A percentile compares a stretch with the other conserved stretches of the same genome.
phyloP scores from a whole-genome alignment of 2,888 invertebrate species.

The Diarsia brunnea region DNA sequence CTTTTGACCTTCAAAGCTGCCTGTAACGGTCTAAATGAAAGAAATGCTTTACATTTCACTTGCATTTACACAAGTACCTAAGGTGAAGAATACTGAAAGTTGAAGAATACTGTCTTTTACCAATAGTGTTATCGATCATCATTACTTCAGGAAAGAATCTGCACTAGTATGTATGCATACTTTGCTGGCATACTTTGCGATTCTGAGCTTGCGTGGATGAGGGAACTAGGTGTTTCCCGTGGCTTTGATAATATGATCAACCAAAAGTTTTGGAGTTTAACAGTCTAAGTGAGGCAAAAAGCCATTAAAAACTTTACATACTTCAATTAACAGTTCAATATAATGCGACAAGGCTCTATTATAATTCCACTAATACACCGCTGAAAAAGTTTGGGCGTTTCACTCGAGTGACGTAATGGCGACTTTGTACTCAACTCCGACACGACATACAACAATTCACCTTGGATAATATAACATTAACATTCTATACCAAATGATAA shows the following conservation, averaged over 20 bases:
- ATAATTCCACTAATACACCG: slow-evolving; percentile 49
- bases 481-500: slow-evolving; percentile 51
- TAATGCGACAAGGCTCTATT: slow-evolving; percentile 29
- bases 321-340: slow-evolving; percentile 25
- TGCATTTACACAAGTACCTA: background rate
- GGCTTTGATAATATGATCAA: background rate
- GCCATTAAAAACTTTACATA: slow-evolving; percentile 1
- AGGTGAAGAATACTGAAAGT: too few relatives aligned
- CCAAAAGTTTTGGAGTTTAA: background rate
- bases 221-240: background rate
- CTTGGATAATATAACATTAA: slow-evolving; percentile 57
- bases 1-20: too few relatives aligned
- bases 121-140: background rate
- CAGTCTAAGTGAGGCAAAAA: background rate
- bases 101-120: background rate
- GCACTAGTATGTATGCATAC: background rate
- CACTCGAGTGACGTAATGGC: slow-evolving; percentile 59
- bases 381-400: slow-evolving; percentile 59
- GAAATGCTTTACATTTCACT: too few relatives aligned
- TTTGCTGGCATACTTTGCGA: background rate
- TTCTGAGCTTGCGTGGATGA: background rate
- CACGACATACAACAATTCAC: slow-evolving; percentile 64
- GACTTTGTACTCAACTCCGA: slow-evolving; percentile 49
- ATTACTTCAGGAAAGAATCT: background rate
- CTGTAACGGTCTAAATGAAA: too few relatives aligned